Evolutionary conservation across 2,888 invertebrate species (phyloP).

Genomic region (Andrena chrysosceles): DNA sequence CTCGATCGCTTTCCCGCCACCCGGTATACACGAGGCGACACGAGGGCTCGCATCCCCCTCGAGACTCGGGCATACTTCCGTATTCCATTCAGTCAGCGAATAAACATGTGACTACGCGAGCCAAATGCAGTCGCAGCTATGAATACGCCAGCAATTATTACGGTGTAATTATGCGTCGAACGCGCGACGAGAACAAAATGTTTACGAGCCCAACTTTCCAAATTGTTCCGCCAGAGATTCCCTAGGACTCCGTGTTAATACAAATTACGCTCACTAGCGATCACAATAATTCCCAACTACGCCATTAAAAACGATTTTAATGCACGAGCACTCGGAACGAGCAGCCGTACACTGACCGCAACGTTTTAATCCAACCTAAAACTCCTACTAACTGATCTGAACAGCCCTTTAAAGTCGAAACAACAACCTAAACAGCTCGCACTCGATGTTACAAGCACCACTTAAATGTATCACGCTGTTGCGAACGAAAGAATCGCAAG

Average conservation of each 20-base stretch:
- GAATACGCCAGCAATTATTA: conserved; percentile 24
- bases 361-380: not conserved
- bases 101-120: conserved; percentile 41
- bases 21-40: not conserved
- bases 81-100: conserved; percentile 39
- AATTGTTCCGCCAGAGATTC: not conserved
- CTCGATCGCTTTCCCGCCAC: not conserved
- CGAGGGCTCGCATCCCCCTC: conserved; percentile 11
- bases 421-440: not conserved
- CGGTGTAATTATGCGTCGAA: conserved; percentile 18
- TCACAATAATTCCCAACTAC: not conserved
- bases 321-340: not conserved
- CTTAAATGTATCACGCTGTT: not conserved
- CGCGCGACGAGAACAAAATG: conserved; percentile 10
- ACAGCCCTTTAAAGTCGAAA: not conserved
- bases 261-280: not conserved
- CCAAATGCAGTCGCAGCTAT: conserved; percentile 7
- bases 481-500: not conserved
- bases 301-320: conserved; percentile 1
- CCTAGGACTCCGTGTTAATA: not conserved
- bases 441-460: not conserved
- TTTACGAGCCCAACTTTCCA: not conserved
- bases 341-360: not conserved
- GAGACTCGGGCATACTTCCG: conserved; percentile 29
- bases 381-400: not conserved